phyloP scores from a whole-genome alignment of 2,113 vertebrate species.

The Engraulis encrasicolus region DNA sequence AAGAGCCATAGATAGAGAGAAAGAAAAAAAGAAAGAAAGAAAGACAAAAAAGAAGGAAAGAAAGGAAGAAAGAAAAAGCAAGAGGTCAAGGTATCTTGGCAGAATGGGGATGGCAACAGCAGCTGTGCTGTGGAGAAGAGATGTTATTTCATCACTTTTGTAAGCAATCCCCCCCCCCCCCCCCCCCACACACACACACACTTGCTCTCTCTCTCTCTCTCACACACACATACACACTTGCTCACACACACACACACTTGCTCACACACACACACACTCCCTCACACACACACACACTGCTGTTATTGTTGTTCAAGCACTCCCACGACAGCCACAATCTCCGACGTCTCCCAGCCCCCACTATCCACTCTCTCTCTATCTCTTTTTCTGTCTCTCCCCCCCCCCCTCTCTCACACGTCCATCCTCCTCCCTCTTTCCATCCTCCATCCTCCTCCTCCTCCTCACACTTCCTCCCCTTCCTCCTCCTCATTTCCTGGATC shows the following conservation, averaged over 20 bases:
- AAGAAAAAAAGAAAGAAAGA: background rate
- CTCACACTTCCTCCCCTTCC: slow-evolving; percentile 56
- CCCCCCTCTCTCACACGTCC: slow-evolving; percentile 68
- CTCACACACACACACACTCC: slow-evolving; percentile 51
- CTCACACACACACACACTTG: slow-evolving; percentile 59
- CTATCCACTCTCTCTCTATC: too few species aligned
- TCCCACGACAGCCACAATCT: slow-evolving; percentile 80
- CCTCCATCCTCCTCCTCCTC: slow-evolving; percentile 65
- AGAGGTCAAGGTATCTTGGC: slow-evolving; percentile 72
- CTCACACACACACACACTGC: slow-evolving; percentile 65
- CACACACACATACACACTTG: slow-evolving; percentile 64
- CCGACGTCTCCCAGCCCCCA: slow-evolving; percentile 70
- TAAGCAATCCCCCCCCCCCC: slow-evolving; percentile 70
- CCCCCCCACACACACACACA: slow-evolving; percentile 62
- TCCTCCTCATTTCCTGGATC: slow-evolving; percentile 62
- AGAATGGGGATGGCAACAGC: slow-evolving; percentile 69
- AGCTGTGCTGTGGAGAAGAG: slow-evolving; percentile 77
- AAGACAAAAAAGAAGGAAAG: slow-evolving; percentile 56
- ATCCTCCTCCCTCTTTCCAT: slow-evolving; percentile 65
- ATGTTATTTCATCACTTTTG: slow-evolving; percentile 81
- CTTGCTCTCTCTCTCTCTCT: slow-evolving; percentile 50
- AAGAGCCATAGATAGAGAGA: background rate
- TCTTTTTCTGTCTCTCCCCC: too few species aligned
- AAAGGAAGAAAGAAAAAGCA: slow-evolving; percentile 53
- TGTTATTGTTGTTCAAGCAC: slow-evolving; percentile 80